Evolutionary conservation across 2,797 vertebrate genomes (phyloP).

Genomic region (Limnodromus scolopaceus): DNA sequence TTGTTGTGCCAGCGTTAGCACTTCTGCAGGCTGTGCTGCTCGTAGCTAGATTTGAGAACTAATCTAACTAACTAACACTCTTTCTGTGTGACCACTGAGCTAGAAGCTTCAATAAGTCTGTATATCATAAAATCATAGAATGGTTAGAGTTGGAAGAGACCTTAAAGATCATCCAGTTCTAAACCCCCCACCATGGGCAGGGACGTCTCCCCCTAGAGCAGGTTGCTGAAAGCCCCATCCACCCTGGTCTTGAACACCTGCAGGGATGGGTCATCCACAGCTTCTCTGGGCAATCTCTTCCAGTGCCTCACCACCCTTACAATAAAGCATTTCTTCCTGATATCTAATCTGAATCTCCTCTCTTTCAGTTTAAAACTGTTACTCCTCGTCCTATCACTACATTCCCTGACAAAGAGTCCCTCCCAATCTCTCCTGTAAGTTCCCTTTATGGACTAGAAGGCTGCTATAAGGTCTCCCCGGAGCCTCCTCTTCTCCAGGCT

Average conservation of each 20-base stretch:
- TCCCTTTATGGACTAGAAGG: not conserved
- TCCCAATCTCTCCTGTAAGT: not conserved
- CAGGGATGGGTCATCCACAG: not conserved
- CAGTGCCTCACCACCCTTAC: not conserved
- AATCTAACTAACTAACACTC: not conserved
- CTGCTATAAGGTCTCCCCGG: too few species aligned
- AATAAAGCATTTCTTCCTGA: not conserved
- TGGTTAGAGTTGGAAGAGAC: not conserved
- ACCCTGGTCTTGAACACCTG: not conserved
- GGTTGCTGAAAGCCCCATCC: not conserved
- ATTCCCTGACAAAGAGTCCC: not conserved
- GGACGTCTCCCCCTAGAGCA: not conserved
- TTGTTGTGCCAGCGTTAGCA: accelerated
- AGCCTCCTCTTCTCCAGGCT: not conserved
- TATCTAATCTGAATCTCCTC: not conserved
- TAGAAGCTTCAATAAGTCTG: not conserved
- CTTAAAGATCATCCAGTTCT: not conserved
- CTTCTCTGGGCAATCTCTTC: not conserved
- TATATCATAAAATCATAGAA: not conserved
- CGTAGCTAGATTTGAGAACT: not conserved
- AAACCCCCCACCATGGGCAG: not conserved
- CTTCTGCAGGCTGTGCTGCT: not conserved
- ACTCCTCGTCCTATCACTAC: not conserved
- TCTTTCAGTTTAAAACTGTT: not conserved
- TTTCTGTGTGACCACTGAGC: not conserved